Base-by-base conservation (phyloP, 1,140 invertebrate genomes). In the Chymomyza costata region DNA sequence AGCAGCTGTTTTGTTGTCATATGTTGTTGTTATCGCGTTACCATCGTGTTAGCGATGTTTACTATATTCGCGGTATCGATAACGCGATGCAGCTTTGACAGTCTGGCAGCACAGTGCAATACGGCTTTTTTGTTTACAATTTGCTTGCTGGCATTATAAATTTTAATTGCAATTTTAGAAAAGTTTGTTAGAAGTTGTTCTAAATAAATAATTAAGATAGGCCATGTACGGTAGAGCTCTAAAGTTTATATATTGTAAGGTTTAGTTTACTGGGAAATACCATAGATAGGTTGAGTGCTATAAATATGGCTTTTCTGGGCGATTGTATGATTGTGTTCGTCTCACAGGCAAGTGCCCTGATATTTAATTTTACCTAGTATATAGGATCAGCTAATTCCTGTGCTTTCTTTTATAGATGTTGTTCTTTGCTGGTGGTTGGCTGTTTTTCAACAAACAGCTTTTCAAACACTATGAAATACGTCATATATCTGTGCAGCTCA, bases 391-490 rank as follows among this genome's bases (percentile, higher is more conserved):
- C n/a, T 53, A 48, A 28, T 44, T 1, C 3, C 6, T 14, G 2
- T 31, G 8, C 5, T 14, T 35, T 16, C 7, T 49, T 19, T 53
- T 41, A 0, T 18, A 99, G 95, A 89, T 95, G 49, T 82, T 97
- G 25, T 99, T 99, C 86, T 99, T 99, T 87, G 89, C 93, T 54
- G 95, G 96, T 65, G 98, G 97, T 63, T 99, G 97, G 96, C 90
- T 99, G 35, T 99, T 99, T 87, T 99, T 99, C 86, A 93, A 99
- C 65, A 99, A 98, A 86, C 94, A 98, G 85, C 88, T 99, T 37
- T 99, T 99, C 86, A 92, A 94, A 69, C 96, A 99, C 86, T 99
- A 99, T 90, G 98, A 99, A 89, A 95, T 98, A 1, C 94, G 97
- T 83, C 95, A 99, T 85, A 91, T 92, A 56, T 87, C 97, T 37